phyloP scores from a whole-genome alignment of 2,888 invertebrate genomes.

The Dynastes maya region DNA sequence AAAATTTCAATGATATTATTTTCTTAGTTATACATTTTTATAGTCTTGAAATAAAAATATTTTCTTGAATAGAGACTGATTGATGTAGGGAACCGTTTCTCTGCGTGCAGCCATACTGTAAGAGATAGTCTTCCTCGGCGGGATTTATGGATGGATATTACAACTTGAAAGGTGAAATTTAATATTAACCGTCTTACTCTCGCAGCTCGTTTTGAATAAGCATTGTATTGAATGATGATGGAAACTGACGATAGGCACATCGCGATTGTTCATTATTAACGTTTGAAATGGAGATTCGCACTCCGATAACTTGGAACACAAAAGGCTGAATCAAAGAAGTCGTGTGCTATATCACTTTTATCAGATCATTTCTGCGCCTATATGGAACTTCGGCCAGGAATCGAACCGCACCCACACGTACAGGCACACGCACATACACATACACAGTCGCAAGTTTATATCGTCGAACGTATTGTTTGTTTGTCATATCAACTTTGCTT shows the following conservation, averaged over 20 bases:
- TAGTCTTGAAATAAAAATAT: too few relatives aligned
- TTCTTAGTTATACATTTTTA: too few relatives aligned
- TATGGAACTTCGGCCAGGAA: conserved; percentile 4
- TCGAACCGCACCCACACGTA: conserved; percentile 10
- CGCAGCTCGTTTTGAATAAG: neutral
- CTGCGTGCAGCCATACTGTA: too few relatives aligned
- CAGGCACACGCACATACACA: conserved; percentile 1
- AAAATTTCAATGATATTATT: too few relatives aligned
- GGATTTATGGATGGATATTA: too few relatives aligned
- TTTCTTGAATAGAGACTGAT: too few relatives aligned
- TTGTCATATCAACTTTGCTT: conserved; percentile 42
- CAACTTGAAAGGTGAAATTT: neutral
- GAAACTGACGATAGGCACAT: conserved; percentile 18
- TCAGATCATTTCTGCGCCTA: conserved; percentile 30
- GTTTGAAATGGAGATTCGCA: conserved; percentile 7
- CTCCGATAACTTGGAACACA: conserved; percentile 21
- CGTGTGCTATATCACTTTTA: conserved; percentile 41
- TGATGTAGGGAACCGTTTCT: too few relatives aligned
- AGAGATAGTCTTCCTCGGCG: too few relatives aligned
- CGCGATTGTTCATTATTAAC: conserved; percentile 17
- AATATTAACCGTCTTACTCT: neutral
- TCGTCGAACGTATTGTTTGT: conserved; percentile 33
- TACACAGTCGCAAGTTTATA: neutral
- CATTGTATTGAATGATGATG: neutral
- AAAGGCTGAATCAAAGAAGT: conserved; percentile 26